These are phyloP conservation scores for Mormyrus hasselquistii DNA, from an alignment of 2,797 vertebrate species.

Conservation along the genomic window DNA sequence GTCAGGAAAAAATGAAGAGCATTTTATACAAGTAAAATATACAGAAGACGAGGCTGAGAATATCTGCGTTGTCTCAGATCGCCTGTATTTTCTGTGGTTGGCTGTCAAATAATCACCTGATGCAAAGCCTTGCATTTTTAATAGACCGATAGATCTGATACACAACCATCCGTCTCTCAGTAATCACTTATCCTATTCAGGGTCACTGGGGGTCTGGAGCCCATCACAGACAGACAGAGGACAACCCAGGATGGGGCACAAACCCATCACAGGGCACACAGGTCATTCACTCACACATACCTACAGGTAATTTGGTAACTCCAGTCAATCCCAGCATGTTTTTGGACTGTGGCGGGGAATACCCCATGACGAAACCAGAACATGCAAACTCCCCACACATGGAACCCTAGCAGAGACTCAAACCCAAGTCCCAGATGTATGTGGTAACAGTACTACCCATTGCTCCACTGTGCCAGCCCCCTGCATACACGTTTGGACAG, in stretches of 20 bases:
- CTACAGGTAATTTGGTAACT: neutral
- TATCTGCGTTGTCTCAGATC: neutral
- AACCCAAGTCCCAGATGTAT: neutral
- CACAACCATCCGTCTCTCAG: too few species aligned
- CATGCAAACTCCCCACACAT: too few species aligned
- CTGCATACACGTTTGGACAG: neutral
- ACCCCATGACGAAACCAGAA: too few species aligned
- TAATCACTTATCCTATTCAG: too few species aligned
- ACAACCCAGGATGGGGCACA: too few species aligned
- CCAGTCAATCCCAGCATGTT: neutral
- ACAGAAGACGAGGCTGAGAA: neutral
- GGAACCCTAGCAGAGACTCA: neutral
- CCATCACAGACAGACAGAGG: too few species aligned
- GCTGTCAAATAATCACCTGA: neutral
- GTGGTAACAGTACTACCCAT: neutral
- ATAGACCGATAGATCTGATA: neutral
- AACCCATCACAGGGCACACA: neutral
- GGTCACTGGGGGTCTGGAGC: too few species aligned
- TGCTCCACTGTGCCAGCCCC: neutral
- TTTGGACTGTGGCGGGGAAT: too few species aligned
- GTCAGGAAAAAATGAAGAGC: neutral
- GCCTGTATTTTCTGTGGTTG: neutral
- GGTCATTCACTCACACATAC: neutral
- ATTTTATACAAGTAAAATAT: neutral
- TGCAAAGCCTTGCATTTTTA: neutral